Evolutionary conservation across 1,140 invertebrate species (phyloP).

Genomic region (Propsilocerus akamusi): DNA sequence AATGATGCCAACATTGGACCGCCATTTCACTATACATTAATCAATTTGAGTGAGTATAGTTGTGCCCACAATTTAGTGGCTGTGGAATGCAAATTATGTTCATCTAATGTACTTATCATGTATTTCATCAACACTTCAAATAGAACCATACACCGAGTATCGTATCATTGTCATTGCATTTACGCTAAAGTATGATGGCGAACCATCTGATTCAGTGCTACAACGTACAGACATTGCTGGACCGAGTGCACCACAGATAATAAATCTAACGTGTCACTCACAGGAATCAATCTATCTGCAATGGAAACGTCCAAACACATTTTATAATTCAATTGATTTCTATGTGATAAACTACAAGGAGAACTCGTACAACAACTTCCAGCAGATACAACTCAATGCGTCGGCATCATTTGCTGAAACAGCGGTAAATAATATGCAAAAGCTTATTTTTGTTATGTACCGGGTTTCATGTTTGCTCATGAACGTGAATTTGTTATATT

Average conservation of each 20-base stretch:
- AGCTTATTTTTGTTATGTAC: neutral
- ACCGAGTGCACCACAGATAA: slow-evolving; percentile 55
- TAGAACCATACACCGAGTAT: slow-evolving; percentile 66
- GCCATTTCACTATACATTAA: slow-evolving; percentile 31
- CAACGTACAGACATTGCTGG: slow-evolving; percentile 63
- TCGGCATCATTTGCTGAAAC: slow-evolving; percentile 36
- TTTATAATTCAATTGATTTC: slow-evolving; percentile 55
- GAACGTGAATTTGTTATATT: no score
- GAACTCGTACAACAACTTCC: slow-evolving; percentile 33
- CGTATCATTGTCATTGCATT: slow-evolving; percentile 71
- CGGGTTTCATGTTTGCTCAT: no score
- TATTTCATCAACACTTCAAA: slow-evolving; percentile 15
- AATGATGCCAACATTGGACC: slow-evolving; percentile 24
- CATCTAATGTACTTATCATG: slow-evolving; percentile 6
- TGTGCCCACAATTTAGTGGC: no score
- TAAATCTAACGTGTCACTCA: slow-evolving; percentile 63
- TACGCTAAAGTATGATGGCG: slow-evolving; percentile 50
- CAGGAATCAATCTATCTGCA: slow-evolving; percentile 58
- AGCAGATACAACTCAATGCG: slow-evolving; percentile 40
- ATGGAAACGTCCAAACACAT: slow-evolving; percentile 56
- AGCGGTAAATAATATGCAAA: slow-evolving; percentile 28
- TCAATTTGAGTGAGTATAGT: slow-evolving; percentile 38
- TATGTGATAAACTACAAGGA: slow-evolving; percentile 57
- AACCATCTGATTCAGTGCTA: slow-evolving; percentile 47
- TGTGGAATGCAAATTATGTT: no score